Conservation (phyloP, 2,888 invertebrate species). For the Tridacna crocea region DNA sequence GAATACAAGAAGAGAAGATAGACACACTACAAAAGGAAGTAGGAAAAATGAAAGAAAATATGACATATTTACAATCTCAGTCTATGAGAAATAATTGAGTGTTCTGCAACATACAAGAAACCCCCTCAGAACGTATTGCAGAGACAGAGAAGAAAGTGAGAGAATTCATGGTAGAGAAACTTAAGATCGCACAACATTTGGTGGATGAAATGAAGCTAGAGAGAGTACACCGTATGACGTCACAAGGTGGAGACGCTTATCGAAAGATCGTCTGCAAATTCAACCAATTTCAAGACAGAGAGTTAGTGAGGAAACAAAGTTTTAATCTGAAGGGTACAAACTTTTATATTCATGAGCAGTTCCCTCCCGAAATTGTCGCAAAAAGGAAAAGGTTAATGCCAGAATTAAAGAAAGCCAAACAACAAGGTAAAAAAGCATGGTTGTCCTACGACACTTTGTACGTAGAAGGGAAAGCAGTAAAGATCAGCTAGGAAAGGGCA, state of each 20-base stretch:
- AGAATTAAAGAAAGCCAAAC: conserved; percentile 5
- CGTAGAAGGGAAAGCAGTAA: conserved; percentile 2
- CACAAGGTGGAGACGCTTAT: neutral
- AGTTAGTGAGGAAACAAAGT: conserved; percentile 12
- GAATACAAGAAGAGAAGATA: neutral
- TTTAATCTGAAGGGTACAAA: neutral
- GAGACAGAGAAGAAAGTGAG: conserved; percentile 3
- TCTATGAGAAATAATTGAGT: no score
- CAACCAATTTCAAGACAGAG: conserved; percentile 30
- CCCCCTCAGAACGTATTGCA: no score
- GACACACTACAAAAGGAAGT: neutral
- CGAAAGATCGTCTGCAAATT: conserved; percentile 16
- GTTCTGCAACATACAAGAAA: neutral
- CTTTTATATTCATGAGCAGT: conserved; percentile 9
- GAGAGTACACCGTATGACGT: conserved; percentile 1
- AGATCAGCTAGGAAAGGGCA: neutral
- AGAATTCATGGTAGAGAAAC: neutral
- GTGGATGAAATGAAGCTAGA: conserved; percentile 4
- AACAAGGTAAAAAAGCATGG: neutral
- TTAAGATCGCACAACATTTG: neutral
- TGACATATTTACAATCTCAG: no score
- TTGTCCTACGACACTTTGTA: conserved; percentile 24
- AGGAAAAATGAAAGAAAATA: neutral
- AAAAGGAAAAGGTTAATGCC: conserved; percentile 19
- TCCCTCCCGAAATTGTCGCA: neutral